These are phyloP conservation scores for Cephalopholis sonnerati DNA, from an alignment of 2,113 vertebrate species.

Conservation along the genomic window DNA sequence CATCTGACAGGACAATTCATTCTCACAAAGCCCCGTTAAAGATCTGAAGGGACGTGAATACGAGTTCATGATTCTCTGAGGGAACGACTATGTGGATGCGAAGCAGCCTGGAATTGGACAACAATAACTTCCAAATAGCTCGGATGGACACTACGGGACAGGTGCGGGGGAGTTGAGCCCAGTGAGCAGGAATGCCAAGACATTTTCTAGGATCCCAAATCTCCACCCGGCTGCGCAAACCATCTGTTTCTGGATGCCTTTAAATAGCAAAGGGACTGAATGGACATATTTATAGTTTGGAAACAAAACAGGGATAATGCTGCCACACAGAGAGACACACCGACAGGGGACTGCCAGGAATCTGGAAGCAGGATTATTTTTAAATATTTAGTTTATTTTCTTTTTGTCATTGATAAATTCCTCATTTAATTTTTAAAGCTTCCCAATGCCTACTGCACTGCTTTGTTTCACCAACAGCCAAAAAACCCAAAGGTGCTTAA, in stretches of 20 bases:
- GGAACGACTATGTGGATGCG: constrained; percentile 12
- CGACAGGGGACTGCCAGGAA: neutral
- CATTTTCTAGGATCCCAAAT: constrained; percentile 61
- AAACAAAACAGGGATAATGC: constrained; percentile 53
- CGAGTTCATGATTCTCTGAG: constrained; percentile 2
- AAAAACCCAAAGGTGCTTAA: neutral
- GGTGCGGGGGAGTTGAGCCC: constrained; percentile 69
- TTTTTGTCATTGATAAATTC: neutral
- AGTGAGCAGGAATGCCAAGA: constrained; percentile 69
- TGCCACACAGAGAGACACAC: constrained; percentile 5
- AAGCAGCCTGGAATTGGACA: constrained; percentile 38
- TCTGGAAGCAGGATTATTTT: neutral
- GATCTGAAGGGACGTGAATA: constrained; percentile 16
- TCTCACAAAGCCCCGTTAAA: constrained; percentile 21
- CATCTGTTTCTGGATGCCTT: constrained; percentile 75
- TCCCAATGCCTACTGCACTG: neutral
- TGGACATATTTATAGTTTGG: constrained; percentile 71
- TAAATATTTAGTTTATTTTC: neutral
- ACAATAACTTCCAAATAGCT: constrained; percentile 39
- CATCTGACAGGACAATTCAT: constrained; percentile 9
- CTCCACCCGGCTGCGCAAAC: constrained; percentile 54
- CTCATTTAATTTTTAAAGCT: neutral
- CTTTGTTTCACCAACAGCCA: neutral
- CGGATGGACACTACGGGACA: constrained; percentile 51
- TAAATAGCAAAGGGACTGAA: constrained; percentile 65